A percentile compares a stretch with the other conserved stretches of the same genome.
These are phyloP conservation scores for Chromoteleia sp. DNA, from an alignment of 2,888 invertebrate genomes.

Conservation along the genomic window DNA sequence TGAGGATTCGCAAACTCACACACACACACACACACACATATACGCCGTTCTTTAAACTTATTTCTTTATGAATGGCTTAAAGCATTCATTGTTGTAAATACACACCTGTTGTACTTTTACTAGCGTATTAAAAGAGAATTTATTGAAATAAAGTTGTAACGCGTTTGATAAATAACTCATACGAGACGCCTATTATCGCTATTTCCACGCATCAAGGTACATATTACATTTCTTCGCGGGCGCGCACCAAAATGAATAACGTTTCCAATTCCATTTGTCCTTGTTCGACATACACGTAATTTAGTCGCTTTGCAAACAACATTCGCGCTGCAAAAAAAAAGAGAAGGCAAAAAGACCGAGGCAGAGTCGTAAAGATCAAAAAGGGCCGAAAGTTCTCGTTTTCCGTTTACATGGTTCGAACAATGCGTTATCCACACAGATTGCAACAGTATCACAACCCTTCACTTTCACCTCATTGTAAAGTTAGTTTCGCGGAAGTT, in stretches of 20 bases:
- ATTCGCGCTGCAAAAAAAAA: conserved; percentile 4
- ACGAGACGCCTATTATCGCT: conserved; percentile 35
- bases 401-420: conserved; percentile 29
- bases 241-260: conserved; percentile 43
- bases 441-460: conserved; percentile 36
- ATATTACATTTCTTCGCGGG: conserved; percentile 8
- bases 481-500: conserved; percentile 43
- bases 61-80: conserved; percentile 66
- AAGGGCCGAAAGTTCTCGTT: conserved; percentile 14
- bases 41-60: conserved; percentile 62
- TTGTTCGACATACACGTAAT: conserved; percentile 16
- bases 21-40: no score
- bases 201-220: conserved; percentile 30
- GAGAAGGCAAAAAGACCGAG: background rate
- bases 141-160: conserved; percentile 62
- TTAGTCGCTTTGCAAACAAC: conserved; percentile 21
- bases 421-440: conserved; percentile 34
- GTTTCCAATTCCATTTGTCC: conserved; percentile 55
- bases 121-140: conserved; percentile 51
- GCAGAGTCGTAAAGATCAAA: conserved; percentile 14
- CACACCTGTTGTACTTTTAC: conserved; percentile 63
- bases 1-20: conserved; percentile 54
- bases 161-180: conserved; percentile 59
- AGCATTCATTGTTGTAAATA: conserved; percentile 65
- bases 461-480: conserved; percentile 53